Percentiles rank a stretch among this genome's conserved stretches.
Conservation (phyloP, 2,888 invertebrate species). For the Noctua pronuba region DNA sequence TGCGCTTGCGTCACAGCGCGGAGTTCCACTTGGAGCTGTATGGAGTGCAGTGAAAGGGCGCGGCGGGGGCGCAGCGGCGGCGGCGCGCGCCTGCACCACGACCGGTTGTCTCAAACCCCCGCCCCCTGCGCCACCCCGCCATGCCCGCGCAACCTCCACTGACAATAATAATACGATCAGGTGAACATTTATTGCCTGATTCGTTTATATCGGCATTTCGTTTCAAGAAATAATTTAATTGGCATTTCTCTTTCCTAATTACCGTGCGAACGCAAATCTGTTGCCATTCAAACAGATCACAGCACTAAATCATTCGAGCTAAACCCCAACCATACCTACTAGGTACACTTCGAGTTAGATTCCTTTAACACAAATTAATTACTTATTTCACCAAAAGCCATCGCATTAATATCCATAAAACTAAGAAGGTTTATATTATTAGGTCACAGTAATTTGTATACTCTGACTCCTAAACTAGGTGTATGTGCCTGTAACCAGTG, state of each 20-base stretch:
- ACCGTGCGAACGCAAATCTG: neutral
- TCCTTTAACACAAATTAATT: too few species aligned
- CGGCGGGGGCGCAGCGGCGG: slow-evolving; percentile 42
- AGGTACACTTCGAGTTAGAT: neutral
- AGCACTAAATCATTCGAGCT: neutral
- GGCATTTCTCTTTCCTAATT: slow-evolving; percentile 9
- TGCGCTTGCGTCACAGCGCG: slow-evolving; percentile 41
- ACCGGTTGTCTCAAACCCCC: slow-evolving; percentile 74
- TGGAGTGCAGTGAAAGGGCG: slow-evolving; percentile 64
- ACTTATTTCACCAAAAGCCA: too few species aligned
- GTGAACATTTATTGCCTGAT: slow-evolving; percentile 64
- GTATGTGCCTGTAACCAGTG: too few species aligned
- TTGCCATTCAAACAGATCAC: slow-evolving; percentile 2
- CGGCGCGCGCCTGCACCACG: slow-evolving; percentile 40
- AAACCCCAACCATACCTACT: neutral
- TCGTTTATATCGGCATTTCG: slow-evolving; percentile 32
- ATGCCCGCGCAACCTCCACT: slow-evolving; percentile 48
- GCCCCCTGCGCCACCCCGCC: slow-evolving; percentile 31
- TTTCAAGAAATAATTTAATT: slow-evolving; percentile 11
- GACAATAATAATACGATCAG: slow-evolving; percentile 70
- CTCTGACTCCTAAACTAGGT: too few species aligned
- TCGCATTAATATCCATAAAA: too few species aligned
- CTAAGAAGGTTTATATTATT: too few species aligned
- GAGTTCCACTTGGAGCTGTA: slow-evolving; percentile 59
- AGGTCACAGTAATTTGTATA: too few species aligned